Base-by-base conservation (phyloP, 1,140 invertebrate species). In the Hyposmocoma kahamanoa region DNA sequence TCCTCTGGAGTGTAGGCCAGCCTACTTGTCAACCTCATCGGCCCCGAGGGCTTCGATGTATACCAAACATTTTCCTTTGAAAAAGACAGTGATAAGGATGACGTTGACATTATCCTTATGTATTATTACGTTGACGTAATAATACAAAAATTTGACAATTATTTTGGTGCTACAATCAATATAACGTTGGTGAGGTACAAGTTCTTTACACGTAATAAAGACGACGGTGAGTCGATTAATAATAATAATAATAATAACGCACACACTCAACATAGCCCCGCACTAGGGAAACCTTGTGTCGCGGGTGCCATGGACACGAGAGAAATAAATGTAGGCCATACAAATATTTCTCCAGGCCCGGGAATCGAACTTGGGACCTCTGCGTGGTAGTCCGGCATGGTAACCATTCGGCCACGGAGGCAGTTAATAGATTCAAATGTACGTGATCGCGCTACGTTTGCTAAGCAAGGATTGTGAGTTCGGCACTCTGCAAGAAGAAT, bases 201-300 rank as follows among this genome's bases (percentile, higher is more conserved):
- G 34, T 58, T 61, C 39, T 50, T 61, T 21, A 61, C 43, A n/a
- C 19, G 55, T 11, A 55, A 55, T 19, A 55, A 62, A 58, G 28
- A 45, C 5, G 26, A 38, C 1, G 32, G 50, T 6, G 55, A 62
- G 34, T 24, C 55, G 1, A 53, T 62, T 28, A n/a, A n/a, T n/a
- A n/a, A n/a, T n/a, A n/a, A n/a, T n/a, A n/a, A n/a, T n/a, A n/a
- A n/a, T n/a, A n/a, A n/a, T n/a, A n/a, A n/a, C n/a, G n/a, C n/a
- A n/a, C n/a, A n/a, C n/a, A n/a, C n/a, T n/a, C n/a, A n/a, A n/a
- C n/a, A n/a, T n/a, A n/a, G n/a, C n/a, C n/a, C n/a, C n/a, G n/a
- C n/a, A n/a, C n/a, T n/a, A n/a, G n/a, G n/a, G n/a, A n/a, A n/a
- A n/a, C n/a, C n/a, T n/a, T n/a, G n/a, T n/a, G n/a, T n/a, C n/a